Evolutionary conservation across 2,797 vertebrate genomes (phyloP).

Genomic region (Acanthornis magna): DNA sequence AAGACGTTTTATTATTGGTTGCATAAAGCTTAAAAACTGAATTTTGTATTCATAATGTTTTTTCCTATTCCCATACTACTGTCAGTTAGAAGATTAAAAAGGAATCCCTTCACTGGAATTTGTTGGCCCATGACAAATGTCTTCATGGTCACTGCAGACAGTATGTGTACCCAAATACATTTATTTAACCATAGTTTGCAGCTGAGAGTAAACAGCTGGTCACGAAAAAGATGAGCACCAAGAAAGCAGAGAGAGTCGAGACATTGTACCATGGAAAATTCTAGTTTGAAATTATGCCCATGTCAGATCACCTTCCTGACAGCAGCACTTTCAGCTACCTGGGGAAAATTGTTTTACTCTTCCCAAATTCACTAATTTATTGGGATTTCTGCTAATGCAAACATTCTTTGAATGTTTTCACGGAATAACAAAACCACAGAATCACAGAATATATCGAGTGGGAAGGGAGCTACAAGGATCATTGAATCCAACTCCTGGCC

Average conservation of each 20-base stretch:
- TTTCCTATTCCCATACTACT: not conserved
- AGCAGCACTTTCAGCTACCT: not conserved
- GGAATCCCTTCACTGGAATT: not conserved
- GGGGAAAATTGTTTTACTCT: not conserved
- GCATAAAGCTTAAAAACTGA: not conserved
- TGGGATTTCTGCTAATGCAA: not conserved
- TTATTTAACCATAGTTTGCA: not conserved
- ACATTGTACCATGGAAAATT: not conserved
- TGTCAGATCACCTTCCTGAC: not conserved
- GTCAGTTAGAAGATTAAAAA: not conserved
- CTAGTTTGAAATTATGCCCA: not conserved
- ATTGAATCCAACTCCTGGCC: accelerated
- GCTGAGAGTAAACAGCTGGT: not conserved
- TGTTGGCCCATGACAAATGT: not conserved
- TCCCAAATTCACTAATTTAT: not conserved
- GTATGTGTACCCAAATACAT: not conserved
- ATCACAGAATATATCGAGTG: not conserved
- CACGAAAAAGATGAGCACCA: not conserved
- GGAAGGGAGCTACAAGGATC: not conserved
- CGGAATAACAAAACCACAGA: not conserved
- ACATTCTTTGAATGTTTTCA: not conserved
- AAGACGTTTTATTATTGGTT: not conserved
- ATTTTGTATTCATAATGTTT: not conserved
- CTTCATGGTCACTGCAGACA: not conserved
- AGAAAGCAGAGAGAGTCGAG: not conserved